These are phyloP conservation scores for Cynaeus angustus DNA, from an alignment of 2,888 invertebrate genomes.

Conservation along the genomic window DNA sequence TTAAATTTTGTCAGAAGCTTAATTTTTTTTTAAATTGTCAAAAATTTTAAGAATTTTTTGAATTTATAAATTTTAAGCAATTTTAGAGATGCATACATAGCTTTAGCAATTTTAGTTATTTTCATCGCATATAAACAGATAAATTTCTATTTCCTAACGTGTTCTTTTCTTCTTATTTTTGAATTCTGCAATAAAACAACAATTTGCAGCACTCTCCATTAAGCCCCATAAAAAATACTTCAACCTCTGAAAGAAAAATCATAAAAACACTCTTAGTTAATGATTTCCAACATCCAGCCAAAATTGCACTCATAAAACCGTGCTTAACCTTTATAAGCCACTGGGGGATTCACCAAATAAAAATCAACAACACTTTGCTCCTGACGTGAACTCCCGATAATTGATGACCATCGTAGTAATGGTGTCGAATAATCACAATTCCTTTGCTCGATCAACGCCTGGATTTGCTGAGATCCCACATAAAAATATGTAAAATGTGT, in stretches of 20 bases:
- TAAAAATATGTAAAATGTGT: background rate
- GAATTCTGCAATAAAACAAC: too few relatives aligned
- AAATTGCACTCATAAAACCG: background rate
- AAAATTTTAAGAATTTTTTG: too few relatives aligned
- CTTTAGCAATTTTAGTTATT: too few relatives aligned
- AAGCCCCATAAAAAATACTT: background rate
- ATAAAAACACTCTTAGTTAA: background rate
- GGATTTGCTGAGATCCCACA: too few relatives aligned
- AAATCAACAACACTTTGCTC: constrained; percentile 12
- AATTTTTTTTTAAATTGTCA: too few relatives aligned
- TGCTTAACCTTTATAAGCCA: constrained; percentile 4
- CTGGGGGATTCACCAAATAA: constrained; percentile 17
- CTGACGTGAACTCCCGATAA: constrained; percentile 6
- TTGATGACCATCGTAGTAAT: constrained; percentile 15
- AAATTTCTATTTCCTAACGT: too few relatives aligned
- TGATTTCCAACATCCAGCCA: background rate
- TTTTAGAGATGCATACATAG: too few relatives aligned
- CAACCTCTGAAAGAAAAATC: background rate
- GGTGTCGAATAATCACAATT: constrained; percentile 7
- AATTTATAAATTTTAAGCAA: too few relatives aligned
- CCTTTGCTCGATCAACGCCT: background rate
- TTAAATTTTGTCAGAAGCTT: too few relatives aligned
- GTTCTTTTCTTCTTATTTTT: too few relatives aligned
- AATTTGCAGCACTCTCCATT: too few relatives aligned
- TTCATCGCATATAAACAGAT: too few relatives aligned